Evolutionary conservation across 2,888 invertebrate species (phyloP).

Genomic region (Nezara viridula): DNA sequence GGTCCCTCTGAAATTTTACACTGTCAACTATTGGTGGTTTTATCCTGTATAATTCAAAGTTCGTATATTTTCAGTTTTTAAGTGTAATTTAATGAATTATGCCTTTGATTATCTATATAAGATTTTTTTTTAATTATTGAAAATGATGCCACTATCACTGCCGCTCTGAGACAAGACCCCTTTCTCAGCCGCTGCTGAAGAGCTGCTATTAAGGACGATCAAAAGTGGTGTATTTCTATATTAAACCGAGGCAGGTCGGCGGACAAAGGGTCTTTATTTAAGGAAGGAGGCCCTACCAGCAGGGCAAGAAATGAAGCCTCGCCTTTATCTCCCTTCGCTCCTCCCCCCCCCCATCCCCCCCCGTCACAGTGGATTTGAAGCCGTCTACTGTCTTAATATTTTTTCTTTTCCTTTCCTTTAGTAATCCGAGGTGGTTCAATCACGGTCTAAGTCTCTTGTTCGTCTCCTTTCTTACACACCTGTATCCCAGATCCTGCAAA

Average conservation of each 20-base stretch:
- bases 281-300: neutral
- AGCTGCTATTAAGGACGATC: neutral
- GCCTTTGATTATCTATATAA: neutral
- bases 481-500: neutral
- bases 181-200: neutral
- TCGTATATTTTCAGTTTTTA: neutral
- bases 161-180: neutral
- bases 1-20: no score
- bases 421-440: conserved; percentile 35
- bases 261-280: conserved; percentile 28
- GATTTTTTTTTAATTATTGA: neutral
- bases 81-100: neutral
- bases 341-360: no score
- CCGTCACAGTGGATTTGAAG: neutral
- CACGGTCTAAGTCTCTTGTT: neutral
- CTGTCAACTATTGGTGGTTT: no score
- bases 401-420: conserved; percentile 30
- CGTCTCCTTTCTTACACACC: conserved; percentile 18
- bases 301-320: conserved; percentile 21
- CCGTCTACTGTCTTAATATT: conserved; percentile 21
- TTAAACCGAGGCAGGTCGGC: conserved; percentile 32
- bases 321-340: neutral
- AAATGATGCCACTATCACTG: neutral
- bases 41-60: no score
- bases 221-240: conserved; percentile 30